Base-by-base conservation (phyloP, 2,113 vertebrate species). In the Heliornis fulica region DNA sequence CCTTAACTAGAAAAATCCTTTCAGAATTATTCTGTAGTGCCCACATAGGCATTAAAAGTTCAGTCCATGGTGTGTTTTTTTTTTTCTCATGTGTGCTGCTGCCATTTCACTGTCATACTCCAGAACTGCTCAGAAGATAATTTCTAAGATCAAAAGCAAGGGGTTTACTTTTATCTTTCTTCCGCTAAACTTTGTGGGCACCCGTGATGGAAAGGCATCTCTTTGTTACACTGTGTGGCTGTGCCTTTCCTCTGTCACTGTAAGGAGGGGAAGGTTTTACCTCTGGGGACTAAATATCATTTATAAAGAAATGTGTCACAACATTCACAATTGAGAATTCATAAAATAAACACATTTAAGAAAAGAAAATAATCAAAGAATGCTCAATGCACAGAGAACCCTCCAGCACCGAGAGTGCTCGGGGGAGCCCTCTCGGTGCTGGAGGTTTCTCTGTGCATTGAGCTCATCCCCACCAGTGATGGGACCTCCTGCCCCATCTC, bases 391-490 rank as follows among this genome's bases (percentile, higher is more conserved):
- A 40, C 38, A 34, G 57, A 45, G 57, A 45, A 76, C 11, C n/a
- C 50, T 40, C 28, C 36, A 51, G 56, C 54, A 50, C 18, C 29
- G 41, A 18, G 41, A 21, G 25, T 0, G 14, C 59, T 53, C 43
- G 17, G 10, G 59, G 51, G 53, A 34, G n/a, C n/a, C n/a, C n/a
- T n/a, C n/a, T n/a, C n/a, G n/a, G n/a, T n/a, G n/a, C n/a, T n/a
- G n/a, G n/a, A n/a, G n/a, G n/a, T n/a, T n/a, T n/a, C n/a, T n/a
- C n/a, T n/a, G n/a, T n/a, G n/a, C n/a, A n/a, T n/a, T n/a, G n/a
- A n/a, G n/a, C 28, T 4, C 11, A 3, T 26, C n/a, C 43, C 48
- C 43, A 20, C 18, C 1, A 0, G 15, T 2, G 0, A 12, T 3
- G 48, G 40, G 34, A 54, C 15, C 31, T 59, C 28, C 25, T 0